phyloP scores from a whole-genome alignment of 2,888 invertebrate species.

The Adelphocoris suturalis region DNA sequence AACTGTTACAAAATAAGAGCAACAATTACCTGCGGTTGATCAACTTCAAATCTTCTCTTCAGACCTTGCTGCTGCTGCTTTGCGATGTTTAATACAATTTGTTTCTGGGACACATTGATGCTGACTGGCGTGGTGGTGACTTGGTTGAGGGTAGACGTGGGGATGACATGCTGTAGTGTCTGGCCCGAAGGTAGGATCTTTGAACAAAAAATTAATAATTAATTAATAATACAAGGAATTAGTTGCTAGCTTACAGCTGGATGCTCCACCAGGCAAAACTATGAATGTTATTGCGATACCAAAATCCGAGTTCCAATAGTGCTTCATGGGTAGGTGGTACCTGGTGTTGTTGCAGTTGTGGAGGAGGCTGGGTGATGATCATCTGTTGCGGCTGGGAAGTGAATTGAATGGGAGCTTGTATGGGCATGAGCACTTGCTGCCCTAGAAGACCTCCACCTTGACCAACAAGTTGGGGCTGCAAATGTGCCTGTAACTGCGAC shows the following conservation, averaged over 20 bases:
- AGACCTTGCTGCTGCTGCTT: conserved; percentile 73
- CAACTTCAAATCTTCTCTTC: conserved; percentile 72
- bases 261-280: too few relatives aligned
- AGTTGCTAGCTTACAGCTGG: background rate
- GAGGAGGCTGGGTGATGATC: conserved; percentile 72
- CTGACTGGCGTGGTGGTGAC: conserved; percentile 40
- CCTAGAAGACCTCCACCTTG: conserved; percentile 67
- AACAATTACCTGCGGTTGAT: conserved; percentile 63
- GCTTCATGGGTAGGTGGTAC: background rate
- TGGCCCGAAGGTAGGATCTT: conserved; percentile 55
- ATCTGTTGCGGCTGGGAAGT: conserved; percentile 72
- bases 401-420: conserved; percentile 72
- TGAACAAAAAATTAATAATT: background rate
- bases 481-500: conserved; percentile 61
- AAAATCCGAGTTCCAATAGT: too few relatives aligned
- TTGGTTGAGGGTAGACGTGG: conserved; percentile 51
- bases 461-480: conserved; percentile 63
- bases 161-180: conserved; percentile 63
- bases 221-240: background rate
- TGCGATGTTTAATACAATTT: conserved; percentile 59
- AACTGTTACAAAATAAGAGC: too few relatives aligned
- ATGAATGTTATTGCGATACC: too few relatives aligned
- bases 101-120: conserved; percentile 61
- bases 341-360: conserved; percentile 70
- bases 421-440: conserved; percentile 73